Base-by-base conservation (phyloP, 2,113 vertebrate genomes). In the Podocnemis expansa region DNA sequence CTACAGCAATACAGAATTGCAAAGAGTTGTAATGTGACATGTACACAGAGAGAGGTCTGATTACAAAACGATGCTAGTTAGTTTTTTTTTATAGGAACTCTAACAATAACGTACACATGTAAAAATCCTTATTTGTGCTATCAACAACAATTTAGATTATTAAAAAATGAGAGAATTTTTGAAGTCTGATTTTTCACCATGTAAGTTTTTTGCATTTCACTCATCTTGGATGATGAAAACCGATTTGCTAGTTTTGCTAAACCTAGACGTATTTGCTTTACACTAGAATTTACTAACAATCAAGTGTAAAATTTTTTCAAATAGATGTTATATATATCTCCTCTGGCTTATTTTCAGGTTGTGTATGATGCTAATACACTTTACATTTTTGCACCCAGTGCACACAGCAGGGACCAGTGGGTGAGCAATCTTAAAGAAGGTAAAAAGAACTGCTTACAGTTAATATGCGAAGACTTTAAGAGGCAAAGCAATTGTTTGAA, bases 351-450 rank as follows among this genome's bases (percentile, higher is more conserved):
- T 78, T 96, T 96, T 73, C 89, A 99, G 99, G 98, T 99, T 88
- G 98, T 99, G 31, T 98, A 99, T 5, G 99, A 99, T 88, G 96
- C 97, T 60, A 99, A 97, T 90, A 99, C 98, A 0, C 98, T 99
- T 63, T 99, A 99, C 82, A 94, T 99, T 73, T 99, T 99, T 96
- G 98, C 99, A 86, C 99, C 99, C 3, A 99, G 96, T 94, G 97
- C 98, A 51, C 97, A 98, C 87, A 99, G 99, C 96, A 98, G 99
- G 70, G 98, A 97, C 86, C 81, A 93, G 27, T 99, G 99, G 99
- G 99, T 99, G 93, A 99, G 98, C 92, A 98, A 97, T 82, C 97
- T 99, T 79, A 99, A 99, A 97, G 98, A 99, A 96, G 99, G 99
- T 99, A 96, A 98, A 79, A 75, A 27, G 87, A 85, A 21, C 38